Base-by-base conservation (phyloP, 2,113 vertebrate genomes). In the Chionomys nivalis region DNA sequence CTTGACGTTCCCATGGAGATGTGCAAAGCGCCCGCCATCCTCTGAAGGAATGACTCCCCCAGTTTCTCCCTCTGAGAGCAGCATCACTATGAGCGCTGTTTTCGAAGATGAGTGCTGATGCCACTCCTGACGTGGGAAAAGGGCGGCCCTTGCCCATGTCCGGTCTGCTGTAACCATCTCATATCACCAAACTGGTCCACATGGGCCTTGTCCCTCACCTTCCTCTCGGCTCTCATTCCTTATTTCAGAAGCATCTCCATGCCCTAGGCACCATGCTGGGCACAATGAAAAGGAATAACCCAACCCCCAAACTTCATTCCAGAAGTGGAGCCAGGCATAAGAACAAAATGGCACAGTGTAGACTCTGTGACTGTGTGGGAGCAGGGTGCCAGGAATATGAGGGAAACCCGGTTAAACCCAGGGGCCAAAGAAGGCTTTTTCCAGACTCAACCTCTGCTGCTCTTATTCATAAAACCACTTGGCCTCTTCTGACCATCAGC, bases 171-270 rank as follows among this genome's bases (percentile, higher is more conserved):
- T 47, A 36, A 4, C 42, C 14, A 10, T 63, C 81, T 47, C 2
- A 8, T 31, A 8, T 36, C 63, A 66, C 83, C n/a, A 31, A 39
- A 44, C 81, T 68, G 17, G 47, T 33, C 28, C 4, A 0, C 5
- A 3, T 16, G 1, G n/a, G 7, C 26, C 9, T 33, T 31, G 65
- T 12, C 47, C 26, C 39, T 65, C 58, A n/a, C 26, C 39, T 85
- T 11, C 58, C 61, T 47, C 9, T 5, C 28, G 8, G 47, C 58
- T 68, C 52, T 33, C 33, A 39, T n/a, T 63, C 44, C 6, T 63
- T 91, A 65, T 89, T 65, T 97, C 76, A 73, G 1, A 90, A 94
- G 68, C 36, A 52, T 92, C 87, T 90, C 44, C 23, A 47, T 83
- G 7, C 61, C 55, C n/a, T 42, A 9, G n/a, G n/a, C n/a, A 63